A percentile compares a stretch with the other conserved stretches of the same genome.
These are phyloP conservation scores for Podilymbus podiceps DNA, from an alignment of 2,113 vertebrate species.

Conservation along the genomic window DNA sequence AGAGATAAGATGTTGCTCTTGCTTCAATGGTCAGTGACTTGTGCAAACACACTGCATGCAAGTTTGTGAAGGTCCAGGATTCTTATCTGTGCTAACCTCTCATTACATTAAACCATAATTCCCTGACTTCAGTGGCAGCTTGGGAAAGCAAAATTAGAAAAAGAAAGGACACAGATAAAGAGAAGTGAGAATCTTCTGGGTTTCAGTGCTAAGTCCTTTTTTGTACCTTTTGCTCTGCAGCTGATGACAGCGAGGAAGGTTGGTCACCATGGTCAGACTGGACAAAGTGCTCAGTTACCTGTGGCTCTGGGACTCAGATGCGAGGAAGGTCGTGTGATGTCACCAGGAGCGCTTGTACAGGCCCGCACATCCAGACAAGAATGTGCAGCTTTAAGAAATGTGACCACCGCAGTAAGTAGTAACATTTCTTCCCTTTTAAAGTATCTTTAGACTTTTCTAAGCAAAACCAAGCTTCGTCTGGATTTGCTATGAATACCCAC, in stretches of 20 bases:
- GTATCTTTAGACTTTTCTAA: neutral
- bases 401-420: slow-evolving; percentile 88
- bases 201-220: neutral
- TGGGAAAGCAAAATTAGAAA: neutral
- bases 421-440: neutral
- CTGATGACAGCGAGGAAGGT: slow-evolving; percentile 84
- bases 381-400: slow-evolving; percentile 91
- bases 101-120: neutral
- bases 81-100: neutral
- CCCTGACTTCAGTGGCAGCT: neutral
- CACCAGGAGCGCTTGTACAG: slow-evolving; percentile 91
- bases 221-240: slow-evolving; percentile 52
- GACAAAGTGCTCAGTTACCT: slow-evolving; percentile 94
- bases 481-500: neutral
- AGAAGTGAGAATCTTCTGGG: neutral
- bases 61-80: neutral
- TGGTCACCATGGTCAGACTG: slow-evolving; percentile 99
- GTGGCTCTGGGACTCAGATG: slow-evolving; percentile 95
- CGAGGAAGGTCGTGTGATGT: slow-evolving; percentile 94
- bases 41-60: neutral
- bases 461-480: neutral
- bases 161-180: neutral
- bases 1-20: neutral
- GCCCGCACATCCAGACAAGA: slow-evolving; percentile 94
- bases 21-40: neutral